Base-by-base conservation (phyloP, 53 echinoderm and acorn worm species). In the Antedon mediterranea region DNA sequence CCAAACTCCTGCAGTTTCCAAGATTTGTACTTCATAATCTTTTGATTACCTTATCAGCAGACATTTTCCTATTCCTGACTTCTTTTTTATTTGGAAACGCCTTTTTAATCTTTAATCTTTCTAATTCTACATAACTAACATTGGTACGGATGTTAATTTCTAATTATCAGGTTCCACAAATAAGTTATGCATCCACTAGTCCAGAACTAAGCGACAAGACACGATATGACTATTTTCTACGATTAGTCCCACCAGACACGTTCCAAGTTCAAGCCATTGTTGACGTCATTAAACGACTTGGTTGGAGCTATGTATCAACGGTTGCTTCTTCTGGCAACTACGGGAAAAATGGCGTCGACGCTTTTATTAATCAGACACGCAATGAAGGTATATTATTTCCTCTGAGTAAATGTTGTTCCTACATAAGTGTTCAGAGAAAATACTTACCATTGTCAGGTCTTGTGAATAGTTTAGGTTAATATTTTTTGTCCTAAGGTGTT, bases 221-320 rank as follows among this genome's bases (percentile, higher is more conserved):
- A 33, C 89, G 98, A 14, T 97, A 91, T 72, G 98, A 81, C 74
- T 97, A 97, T 31, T 97, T 97, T 85, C 79, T 91, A 43, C 78
- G 98, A 9, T 98, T 97, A 28, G 98, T 97, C 4, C 98, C 98
- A 3, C 92, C 98, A 0, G 98, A 97, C 79, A 89, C 98, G 0
- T 92, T 92, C 80, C 98, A 97, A 80, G 98, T 92, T 4, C 98
- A 97, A 75, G 91, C 98, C 3, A 97, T 97, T 89, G 82, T 97
- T 71, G 98, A 89, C 32, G 83, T 97, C 32, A 92, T 97, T 33
- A 87, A 84, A 34, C 82, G 77, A 27, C 84, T 97, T 28, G 90
- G 88, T 4, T 97, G 98, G 98, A 86, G 78, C 43, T 97, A 90
- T 33, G 90, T 97, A n/a, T 82, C 88, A 5, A 97, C 98, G 27